Conservation (phyloP, 2,797 vertebrate species). For the Cygnus olor region DNA sequence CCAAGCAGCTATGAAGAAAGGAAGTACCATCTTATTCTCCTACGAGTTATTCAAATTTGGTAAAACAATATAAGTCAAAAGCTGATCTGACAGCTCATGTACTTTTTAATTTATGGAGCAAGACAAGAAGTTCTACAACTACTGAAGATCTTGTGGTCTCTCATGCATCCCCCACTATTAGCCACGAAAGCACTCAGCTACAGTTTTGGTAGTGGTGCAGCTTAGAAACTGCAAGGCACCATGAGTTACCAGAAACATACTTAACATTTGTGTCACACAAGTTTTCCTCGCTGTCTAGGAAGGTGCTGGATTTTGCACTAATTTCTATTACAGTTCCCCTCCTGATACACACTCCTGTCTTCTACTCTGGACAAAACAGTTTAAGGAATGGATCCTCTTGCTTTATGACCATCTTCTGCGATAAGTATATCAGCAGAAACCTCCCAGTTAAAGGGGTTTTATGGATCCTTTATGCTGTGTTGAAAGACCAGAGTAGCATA, state of each 20-base stretch:
- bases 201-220: neutral
- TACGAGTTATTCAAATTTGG: neutral
- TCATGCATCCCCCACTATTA: neutral
- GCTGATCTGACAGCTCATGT: neutral
- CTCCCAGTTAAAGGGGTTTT: neutral
- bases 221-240: neutral
- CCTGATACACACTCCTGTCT: neutral
- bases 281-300: neutral
- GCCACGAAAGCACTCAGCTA: neutral
- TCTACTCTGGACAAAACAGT: neutral
- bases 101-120: neutral
- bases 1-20: neutral
- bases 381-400: neutral
- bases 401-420: neutral
- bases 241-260: neutral
- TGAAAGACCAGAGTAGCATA: slow-evolving; percentile 72
- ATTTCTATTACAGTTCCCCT: neutral
- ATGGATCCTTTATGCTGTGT: slow-evolving; percentile 71
- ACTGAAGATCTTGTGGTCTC: neutral
- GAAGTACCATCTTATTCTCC: neutral
- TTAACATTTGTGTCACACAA: neutral
- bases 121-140: neutral
- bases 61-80: neutral
- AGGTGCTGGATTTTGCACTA: neutral
- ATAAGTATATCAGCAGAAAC: neutral